phyloP scores from a whole-genome alignment of 2,113 vertebrate species.

The Nothocercus nigrocapillus region DNA sequence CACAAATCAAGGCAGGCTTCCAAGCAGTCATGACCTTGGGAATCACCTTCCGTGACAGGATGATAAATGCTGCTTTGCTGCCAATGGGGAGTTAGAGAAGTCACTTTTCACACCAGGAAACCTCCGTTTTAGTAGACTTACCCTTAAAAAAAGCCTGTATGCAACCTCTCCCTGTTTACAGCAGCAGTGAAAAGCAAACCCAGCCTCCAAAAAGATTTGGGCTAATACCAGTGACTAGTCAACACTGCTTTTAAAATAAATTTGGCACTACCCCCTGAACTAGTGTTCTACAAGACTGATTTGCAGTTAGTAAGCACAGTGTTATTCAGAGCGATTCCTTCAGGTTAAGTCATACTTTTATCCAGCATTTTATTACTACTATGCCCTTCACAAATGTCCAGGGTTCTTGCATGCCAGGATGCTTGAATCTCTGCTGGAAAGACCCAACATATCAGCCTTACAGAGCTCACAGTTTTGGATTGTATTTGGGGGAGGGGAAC shows the following conservation, averaged over 20 bases:
- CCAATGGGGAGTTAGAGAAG: neutral
- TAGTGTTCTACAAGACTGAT: neutral
- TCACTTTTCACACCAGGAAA: neutral
- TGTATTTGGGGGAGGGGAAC: neutral
- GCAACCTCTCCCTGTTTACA: neutral
- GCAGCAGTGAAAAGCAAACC: neutral
- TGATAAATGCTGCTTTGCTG: neutral
- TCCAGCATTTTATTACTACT: neutral
- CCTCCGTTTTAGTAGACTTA: neutral
- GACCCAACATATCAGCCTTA: rapidly evolving
- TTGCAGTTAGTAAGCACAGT: neutral
- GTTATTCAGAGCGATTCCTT: neutral
- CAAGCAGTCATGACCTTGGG: constrained; percentile 30
- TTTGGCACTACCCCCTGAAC: neutral
- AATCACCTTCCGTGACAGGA: rapidly evolving
- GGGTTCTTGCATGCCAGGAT: rapidly evolving
- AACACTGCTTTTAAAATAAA: neutral
- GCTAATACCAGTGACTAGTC: neutral
- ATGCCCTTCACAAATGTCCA: neutral
- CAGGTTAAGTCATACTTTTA: neutral
- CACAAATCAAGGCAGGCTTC: neutral
- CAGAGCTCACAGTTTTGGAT: neutral
- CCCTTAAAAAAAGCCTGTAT: neutral
- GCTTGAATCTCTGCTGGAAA: neutral
- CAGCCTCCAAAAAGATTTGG: neutral